Conservation (phyloP, 2,113 vertebrate species). For the Nycticebus coucang region DNA sequence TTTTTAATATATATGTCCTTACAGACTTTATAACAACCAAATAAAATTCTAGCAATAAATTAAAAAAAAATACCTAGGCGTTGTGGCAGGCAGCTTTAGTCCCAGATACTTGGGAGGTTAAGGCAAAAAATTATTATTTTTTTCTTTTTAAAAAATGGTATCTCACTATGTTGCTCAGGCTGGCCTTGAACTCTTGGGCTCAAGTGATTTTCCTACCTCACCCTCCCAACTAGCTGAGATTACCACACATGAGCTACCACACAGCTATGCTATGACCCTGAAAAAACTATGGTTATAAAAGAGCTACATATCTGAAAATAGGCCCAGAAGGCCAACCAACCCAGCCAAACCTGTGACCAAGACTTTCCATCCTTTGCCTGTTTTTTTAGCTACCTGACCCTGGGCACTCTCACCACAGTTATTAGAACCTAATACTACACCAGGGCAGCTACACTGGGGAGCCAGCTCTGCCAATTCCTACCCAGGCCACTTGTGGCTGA, state of each 20-base stretch:
- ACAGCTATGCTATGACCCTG: neutral
- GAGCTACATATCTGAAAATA: constrained; percentile 5
- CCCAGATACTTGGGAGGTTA: no score
- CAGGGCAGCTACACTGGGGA: neutral
- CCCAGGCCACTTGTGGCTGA: neutral
- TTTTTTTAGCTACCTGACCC: neutral
- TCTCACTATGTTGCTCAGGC: neutral
- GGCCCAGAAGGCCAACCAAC: neutral
- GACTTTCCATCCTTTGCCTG: neutral
- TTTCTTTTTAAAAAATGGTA: neutral
- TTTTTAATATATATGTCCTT: no score
- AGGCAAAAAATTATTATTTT: no score
- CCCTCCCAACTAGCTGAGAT: neutral
- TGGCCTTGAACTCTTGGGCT: neutral
- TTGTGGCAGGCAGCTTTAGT: no score
- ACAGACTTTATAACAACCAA: no score
- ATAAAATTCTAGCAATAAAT: no score
- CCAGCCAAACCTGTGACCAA: neutral
- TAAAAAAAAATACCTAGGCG: no score
- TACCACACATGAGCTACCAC: neutral
- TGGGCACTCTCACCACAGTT: neutral
- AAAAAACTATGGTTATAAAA: constrained; percentile 1
- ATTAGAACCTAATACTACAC: neutral
- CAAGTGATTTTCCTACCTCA: neutral
- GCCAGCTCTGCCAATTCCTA: neutral